Conservation (phyloP, 1,140 invertebrate species). For the Drosophila miranda region DNA sequence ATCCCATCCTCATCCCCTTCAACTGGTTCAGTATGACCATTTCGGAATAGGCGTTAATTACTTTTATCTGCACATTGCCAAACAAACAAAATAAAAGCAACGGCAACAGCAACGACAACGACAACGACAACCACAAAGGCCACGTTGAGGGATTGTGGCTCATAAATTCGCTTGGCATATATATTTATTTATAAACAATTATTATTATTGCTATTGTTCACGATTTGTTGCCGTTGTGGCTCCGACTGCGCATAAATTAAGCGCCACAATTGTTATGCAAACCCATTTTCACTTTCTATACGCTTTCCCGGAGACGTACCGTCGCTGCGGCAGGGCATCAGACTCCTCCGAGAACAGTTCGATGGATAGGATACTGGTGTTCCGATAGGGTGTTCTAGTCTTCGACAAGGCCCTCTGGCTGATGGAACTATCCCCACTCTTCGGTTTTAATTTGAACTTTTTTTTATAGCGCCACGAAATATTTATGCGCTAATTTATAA, state of each 20-base stretch:
- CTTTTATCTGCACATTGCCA: constrained; percentile 66
- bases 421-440: too few species aligned
- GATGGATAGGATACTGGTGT: too few species aligned
- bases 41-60: constrained; percentile 77
- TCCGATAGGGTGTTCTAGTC: too few species aligned
- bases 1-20: too few species aligned
- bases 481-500: too few species aligned
- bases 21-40: constrained; percentile 18
- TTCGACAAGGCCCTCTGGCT: too few species aligned
- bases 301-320: background rate
- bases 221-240: constrained; percentile 16
- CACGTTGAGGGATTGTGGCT: constrained; percentile 25
- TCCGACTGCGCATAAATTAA: constrained; percentile 52
- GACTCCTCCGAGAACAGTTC: too few species aligned
- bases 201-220: constrained; percentile 30
- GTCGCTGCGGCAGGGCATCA: too few species aligned
- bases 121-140: constrained; percentile 7
- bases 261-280: constrained; percentile 35
- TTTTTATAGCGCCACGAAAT: too few species aligned
- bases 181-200: constrained; percentile 65
- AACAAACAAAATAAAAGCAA: constrained; percentile 49
- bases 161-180: constrained; percentile 7
- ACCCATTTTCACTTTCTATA: constrained; percentile 8
- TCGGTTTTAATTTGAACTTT: too few species aligned
- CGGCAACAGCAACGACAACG: too few species aligned